phyloP scores from a whole-genome alignment of 2,113 vertebrate genomes.

The Hydropotes inermis region DNA sequence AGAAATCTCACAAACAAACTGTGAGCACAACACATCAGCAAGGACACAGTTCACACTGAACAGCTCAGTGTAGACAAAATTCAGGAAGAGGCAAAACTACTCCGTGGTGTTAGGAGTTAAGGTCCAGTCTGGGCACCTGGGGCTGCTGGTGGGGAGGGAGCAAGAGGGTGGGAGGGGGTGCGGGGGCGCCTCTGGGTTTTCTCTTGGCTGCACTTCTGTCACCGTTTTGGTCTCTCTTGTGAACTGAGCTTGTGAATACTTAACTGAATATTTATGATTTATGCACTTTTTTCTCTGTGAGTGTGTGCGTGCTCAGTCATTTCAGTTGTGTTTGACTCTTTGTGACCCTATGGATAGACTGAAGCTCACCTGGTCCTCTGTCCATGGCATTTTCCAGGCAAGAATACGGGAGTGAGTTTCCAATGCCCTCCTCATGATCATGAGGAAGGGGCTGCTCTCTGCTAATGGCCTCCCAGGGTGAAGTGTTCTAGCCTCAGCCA shows the following conservation, averaged over 20 bases:
- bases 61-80: background rate
- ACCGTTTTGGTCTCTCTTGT: background rate
- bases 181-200: fast-evolving
- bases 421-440: background rate
- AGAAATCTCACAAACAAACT: background rate
- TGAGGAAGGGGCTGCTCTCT: background rate
- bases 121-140: background rate
- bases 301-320: background rate
- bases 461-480: background rate
- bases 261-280: background rate
- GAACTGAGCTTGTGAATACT: background rate
- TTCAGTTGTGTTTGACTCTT: background rate
- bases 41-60: background rate
- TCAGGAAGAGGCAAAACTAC: background rate
- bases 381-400: background rate
- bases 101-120: background rate
- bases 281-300: background rate
- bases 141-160: background rate
- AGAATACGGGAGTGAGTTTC: fast-evolving
- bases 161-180: fast-evolving
- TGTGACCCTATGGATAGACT: background rate
- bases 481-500: background rate
- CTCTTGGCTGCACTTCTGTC: background rate
- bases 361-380: background rate
- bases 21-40: background rate